Evolutionary conservation across 2,888 invertebrate species (phyloP).

Genomic region (Sesia bembeciformis): DNA sequence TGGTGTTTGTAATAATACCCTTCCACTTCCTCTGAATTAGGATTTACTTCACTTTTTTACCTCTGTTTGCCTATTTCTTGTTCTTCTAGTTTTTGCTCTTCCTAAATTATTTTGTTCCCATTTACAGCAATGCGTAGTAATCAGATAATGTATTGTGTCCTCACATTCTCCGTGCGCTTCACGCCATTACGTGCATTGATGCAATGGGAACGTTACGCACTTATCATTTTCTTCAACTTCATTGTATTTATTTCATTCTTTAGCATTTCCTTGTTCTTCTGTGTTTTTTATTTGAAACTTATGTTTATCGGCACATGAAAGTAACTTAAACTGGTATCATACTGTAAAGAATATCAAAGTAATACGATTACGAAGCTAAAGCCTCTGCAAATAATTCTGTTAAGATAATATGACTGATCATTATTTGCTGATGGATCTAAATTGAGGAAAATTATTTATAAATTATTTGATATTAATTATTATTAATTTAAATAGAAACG

Average conservation of each 20-base stretch:
- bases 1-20: conserved; percentile 68
- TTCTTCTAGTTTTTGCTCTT: conserved; percentile 31
- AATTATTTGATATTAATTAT: not conserved
- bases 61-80: conserved; percentile 22
- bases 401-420: conserved; percentile 9
- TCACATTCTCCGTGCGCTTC: not conserved
- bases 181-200: conserved; percentile 23
- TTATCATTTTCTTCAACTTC: conserved; percentile 32
- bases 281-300: conserved; percentile 23
- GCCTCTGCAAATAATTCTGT: conserved; percentile 58
- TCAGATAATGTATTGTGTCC: not conserved
- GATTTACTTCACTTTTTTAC: conserved; percentile 24
- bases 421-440: conserved; percentile 42
- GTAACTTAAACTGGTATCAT: conserved; percentile 33
- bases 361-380: conserved; percentile 31
- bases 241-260: conserved; percentile 27
- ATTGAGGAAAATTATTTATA: conserved; percentile 53
- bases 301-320: conserved; percentile 71
- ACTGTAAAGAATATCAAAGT: conserved; percentile 17
- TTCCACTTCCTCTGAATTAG: conserved; percentile 49
- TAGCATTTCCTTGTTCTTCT: conserved; percentile 25
- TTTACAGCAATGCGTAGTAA: conserved; percentile 39
- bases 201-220: conserved; percentile 46
- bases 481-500: not conserved
- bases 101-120: conserved; percentile 21